A percentile compares a stretch with the other conserved stretches of the same genome.
phyloP scores from a whole-genome alignment of 2,888 invertebrate species.

The Caenorhabditis sp. region DNA sequence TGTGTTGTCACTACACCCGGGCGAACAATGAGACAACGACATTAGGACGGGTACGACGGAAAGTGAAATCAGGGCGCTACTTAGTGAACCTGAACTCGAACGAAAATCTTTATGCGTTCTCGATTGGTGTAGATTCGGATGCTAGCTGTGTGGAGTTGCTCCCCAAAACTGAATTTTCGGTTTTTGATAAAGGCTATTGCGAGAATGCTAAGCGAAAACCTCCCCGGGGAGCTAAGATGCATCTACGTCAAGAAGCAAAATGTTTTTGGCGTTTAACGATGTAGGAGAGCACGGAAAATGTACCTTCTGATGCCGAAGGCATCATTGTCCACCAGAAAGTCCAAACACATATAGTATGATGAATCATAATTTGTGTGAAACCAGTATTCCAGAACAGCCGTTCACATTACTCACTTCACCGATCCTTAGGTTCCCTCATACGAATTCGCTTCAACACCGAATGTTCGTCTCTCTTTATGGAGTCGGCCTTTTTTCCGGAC shows the following conservation, averaged over 20 bases:
- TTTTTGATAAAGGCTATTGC: constrained; percentile 58
- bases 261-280: constrained; percentile 38
- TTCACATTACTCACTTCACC: constrained; percentile 8
- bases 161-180: too few relatives aligned
- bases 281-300: constrained; percentile 7
- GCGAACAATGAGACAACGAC: constrained; percentile 25
- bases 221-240: constrained; percentile 49
- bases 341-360: not conserved
- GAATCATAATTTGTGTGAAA: constrained; percentile 27
- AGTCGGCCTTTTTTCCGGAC: constrained; percentile 37
- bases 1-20: constrained; percentile 29
- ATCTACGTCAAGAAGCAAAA: constrained; percentile 40
- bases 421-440: constrained; percentile 46
- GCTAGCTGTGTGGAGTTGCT: too few relatives aligned
- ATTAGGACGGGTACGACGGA: not conserved
- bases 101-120: too few relatives aligned
- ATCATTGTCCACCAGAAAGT: constrained; percentile 10
- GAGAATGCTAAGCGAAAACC: constrained; percentile 22
- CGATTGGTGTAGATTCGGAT: too few relatives aligned
- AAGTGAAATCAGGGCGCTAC: too few relatives aligned
- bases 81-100: too few relatives aligned
- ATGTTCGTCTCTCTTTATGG: constrained; percentile 57
- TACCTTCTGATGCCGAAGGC: constrained; percentile 32
- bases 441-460: constrained; percentile 55
- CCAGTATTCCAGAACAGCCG: constrained; percentile 36